phyloP scores from a whole-genome alignment of 2,888 invertebrate species.

The Cheilosia pagana region DNA sequence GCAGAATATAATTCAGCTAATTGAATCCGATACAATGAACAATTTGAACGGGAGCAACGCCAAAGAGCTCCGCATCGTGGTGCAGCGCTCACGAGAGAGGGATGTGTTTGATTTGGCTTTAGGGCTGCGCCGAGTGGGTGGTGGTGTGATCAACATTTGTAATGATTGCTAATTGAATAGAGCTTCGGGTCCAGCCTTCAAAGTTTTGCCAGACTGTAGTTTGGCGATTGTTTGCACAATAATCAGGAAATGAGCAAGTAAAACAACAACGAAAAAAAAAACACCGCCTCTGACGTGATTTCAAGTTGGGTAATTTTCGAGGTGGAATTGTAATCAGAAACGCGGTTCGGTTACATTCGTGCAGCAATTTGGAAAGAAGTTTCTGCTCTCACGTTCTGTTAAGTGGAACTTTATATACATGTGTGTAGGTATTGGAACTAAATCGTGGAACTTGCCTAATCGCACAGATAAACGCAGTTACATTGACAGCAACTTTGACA shows the following conservation, averaged over 20 bases:
- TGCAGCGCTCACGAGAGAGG: conserved; percentile 3
- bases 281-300: conserved; percentile 28
- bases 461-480: no score
- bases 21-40: conserved; percentile 66
- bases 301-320: neutral
- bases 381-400: conserved; percentile 39
- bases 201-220: conserved; percentile 26
- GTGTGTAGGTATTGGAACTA: neutral
- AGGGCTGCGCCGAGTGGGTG: conserved; percentile 23
- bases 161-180: conserved; percentile 65
- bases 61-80: conserved; percentile 25
- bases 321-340: conserved; percentile 25
- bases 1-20: conserved; percentile 68
- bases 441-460: no score
- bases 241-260: conserved; percentile 10
- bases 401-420: neutral
- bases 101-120: conserved; percentile 56
- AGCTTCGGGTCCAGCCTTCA: conserved; percentile 35
- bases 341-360: neutral
- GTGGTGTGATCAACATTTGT: conserved; percentile 62
- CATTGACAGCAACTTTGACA: no score
- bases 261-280: no score
- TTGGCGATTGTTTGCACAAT: conserved; percentile 25
- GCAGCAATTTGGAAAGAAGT: conserved; percentile 18
- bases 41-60: conserved; percentile 57